Percentiles rank a stretch among this genome's conserved stretches.
Evolutionary conservation across 2,888 invertebrate genomes (phyloP).

Genomic region (Drosophila atripex): DNA sequence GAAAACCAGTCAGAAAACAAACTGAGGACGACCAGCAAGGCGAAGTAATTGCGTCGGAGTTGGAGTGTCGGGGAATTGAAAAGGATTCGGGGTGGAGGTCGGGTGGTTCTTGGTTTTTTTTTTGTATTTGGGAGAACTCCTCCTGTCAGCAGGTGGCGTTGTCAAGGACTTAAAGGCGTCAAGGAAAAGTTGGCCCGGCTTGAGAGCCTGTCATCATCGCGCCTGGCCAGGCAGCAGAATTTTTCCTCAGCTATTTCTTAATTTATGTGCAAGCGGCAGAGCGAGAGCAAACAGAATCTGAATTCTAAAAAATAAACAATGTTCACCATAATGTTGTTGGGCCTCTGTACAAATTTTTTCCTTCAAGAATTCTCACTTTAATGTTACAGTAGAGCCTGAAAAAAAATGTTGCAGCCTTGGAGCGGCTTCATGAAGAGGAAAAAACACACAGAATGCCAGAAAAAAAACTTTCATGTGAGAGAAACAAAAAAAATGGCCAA

Average conservation of each 20-base stretch:
- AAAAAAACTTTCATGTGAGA: constrained; percentile 44
- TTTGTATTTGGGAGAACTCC: constrained; percentile 10
- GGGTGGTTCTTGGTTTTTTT: background rate
- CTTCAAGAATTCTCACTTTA: constrained; percentile 20
- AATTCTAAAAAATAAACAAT: constrained; percentile 60
- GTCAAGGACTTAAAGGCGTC: constrained; percentile 42
- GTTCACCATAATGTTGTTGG: constrained; percentile 52
- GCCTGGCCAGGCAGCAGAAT: constrained; percentile 26
- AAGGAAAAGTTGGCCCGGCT: constrained; percentile 32
- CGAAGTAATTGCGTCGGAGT: constrained; percentile 65
- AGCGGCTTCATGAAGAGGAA: background rate
- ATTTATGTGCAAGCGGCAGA: constrained; percentile 64
- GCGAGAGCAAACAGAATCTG: constrained; percentile 55
- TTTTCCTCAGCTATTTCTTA: constrained; percentile 70
- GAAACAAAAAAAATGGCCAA: constrained; percentile 13
- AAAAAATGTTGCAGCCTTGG: constrained; percentile 2
- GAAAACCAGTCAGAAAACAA: constrained; percentile 36
- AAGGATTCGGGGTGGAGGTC: background rate
- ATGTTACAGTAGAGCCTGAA: background rate
- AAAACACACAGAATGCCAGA: constrained; percentile 15
- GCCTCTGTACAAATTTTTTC: constrained; percentile 6
- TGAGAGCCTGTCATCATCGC: constrained; percentile 32
- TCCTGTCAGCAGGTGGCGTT: constrained; percentile 63
- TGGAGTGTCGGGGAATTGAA: constrained; percentile 2
- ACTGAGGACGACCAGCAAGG: constrained; percentile 44